Base-by-base conservation (phyloP, 1,140 invertebrate species). In the Teleopsis dalmanni region DNA sequence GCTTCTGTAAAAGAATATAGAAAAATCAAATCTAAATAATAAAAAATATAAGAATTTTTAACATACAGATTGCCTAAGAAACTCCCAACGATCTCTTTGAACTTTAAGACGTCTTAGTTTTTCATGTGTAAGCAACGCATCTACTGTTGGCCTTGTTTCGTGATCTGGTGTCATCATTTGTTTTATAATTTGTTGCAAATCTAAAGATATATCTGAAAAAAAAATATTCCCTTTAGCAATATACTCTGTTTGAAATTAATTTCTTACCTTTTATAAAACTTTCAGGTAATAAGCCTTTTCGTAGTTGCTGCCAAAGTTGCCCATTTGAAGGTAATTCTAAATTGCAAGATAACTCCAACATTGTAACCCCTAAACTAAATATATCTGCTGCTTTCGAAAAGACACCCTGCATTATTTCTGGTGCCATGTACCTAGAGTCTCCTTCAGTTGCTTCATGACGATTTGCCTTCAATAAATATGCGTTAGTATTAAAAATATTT, bases 351-450 rank as follows among this genome's bases (percentile, higher is more conserved):
- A 88, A 56, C 65, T 89, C 86, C 25, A 89, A 59, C 50, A 87
- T 77, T 11, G 82, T 81, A 52, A 89, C 80, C 6, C 87, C 87
- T 16, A 89, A 61, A 60, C 82, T 84, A 57, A 79, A 83, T 50
- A 81, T 76, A 58, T 81, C 81, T 13, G 76, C 80, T 25, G 75
- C 74, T 52, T 73, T 74, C 4, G 78, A 78, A 58, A 83, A 82
- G 19, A 73, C 71, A 14, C 81, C 81, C 52, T 80, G 71, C 57
- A 88, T 69, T 1, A 87, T 68, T 73, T 89, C 86, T 16, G 79
- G 78, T 2, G 86, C 84, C 48, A 88, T 67, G 65, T 89, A 89
- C 49, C 83, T 82, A 1, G 82, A 78, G 72, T 89, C 86, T 5
- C 87, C 87, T 70, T 88, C 86, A n/a, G 75, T 73, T 10, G 56